Percentiles rank a stretch among this genome's conserved stretches.
Conservation (phyloP, 2,888 invertebrate genomes). For the Ethmia dodecea region DNA sequence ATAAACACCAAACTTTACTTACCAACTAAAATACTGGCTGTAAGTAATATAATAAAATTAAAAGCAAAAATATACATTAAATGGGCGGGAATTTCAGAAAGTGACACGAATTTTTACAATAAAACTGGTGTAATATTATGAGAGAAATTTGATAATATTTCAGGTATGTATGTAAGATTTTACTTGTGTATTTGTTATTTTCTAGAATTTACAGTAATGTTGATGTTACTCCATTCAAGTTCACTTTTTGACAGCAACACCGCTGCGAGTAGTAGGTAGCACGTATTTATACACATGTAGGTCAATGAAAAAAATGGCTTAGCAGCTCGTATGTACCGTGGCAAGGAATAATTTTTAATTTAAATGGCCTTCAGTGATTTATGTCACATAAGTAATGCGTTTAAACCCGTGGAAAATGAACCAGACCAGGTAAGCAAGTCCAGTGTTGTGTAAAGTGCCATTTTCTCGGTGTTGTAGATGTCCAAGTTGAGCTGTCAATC, state of each 20-base stretch:
- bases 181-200: conserved; percentile 15
- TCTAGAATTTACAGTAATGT: conserved; percentile 11
- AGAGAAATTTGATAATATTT: conserved; percentile 17
- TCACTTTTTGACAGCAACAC: conserved; percentile 58
- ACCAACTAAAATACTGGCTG: too few species aligned
- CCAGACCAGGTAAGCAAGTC: conserved; percentile 66
- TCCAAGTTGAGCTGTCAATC: conserved; percentile 65
- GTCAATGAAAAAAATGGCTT: conserved; percentile 77
- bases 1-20: too few species aligned
- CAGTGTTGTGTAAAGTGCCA: conserved; percentile 43
- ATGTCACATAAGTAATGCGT: conserved; percentile 73
- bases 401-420: conserved; percentile 74
- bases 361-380: conserved; percentile 79
- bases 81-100: conserved; percentile 46
- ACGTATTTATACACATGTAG: conserved; percentile 75
- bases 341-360: conserved; percentile 73
- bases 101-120: conserved; percentile 15
- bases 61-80: conserved; percentile 28
- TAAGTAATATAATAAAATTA: too few species aligned
- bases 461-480: conserved; percentile 66
- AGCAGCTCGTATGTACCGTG: conserved; percentile 72
- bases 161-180: conserved; percentile 27
- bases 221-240: conserved; percentile 18
- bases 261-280: conserved; percentile 45
- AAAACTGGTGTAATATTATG: conserved; percentile 12